phyloP scores from a whole-genome alignment of 2,113 vertebrate genomes.

The Malurus melanocephalus region DNA sequence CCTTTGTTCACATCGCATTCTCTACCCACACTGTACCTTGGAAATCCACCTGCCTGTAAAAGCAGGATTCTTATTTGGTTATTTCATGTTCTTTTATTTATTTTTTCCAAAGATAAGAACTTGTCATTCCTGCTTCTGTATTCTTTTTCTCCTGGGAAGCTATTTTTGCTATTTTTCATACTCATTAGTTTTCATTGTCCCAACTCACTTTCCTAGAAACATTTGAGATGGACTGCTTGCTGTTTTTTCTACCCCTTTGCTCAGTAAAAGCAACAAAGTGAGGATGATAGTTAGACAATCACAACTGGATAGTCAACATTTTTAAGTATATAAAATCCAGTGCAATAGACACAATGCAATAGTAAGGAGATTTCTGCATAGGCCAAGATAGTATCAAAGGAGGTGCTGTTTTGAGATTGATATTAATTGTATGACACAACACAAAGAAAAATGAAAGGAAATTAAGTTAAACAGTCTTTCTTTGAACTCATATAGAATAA shows the following conservation, averaged over 20 bases:
- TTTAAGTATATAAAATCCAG: background rate
- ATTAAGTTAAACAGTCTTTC: background rate
- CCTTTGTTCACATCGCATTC: background rate
- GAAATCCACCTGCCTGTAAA: background rate
- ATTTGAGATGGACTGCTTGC: background rate
- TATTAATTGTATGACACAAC: background rate
- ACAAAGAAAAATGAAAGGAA: background rate
- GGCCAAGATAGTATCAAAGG: constrained; percentile 11
- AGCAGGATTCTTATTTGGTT: background rate
- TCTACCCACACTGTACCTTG: background rate
- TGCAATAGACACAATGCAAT: background rate
- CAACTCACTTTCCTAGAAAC: background rate
- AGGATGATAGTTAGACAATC: background rate
- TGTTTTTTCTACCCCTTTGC: background rate
- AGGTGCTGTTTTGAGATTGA: constrained; percentile 22
- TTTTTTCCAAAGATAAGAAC: background rate
- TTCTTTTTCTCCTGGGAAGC: background rate
- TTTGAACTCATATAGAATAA: background rate
- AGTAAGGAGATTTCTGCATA: constrained; percentile 29
- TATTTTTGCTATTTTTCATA: background rate
- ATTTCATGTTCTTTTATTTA: background rate
- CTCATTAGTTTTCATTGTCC: background rate
- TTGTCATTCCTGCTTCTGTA: background rate
- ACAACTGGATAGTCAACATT: background rate
- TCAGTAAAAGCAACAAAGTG: background rate